phyloP scores from a whole-genome alignment of 2,113 vertebrate genomes.

The Nothobranchius kuhntae region DNA sequence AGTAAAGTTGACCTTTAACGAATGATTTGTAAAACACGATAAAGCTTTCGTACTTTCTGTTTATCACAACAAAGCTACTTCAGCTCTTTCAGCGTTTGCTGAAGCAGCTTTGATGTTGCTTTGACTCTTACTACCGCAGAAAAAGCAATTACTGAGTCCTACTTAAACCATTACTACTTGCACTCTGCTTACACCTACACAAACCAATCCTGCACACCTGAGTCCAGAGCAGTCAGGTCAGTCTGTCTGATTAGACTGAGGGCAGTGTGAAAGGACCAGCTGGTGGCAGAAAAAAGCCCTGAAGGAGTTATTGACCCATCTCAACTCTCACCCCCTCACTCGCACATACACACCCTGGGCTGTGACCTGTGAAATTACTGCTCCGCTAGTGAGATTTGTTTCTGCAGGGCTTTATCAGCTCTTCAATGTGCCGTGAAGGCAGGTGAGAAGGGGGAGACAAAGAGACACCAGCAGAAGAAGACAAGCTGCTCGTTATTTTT shows the following conservation, averaged over 20 bases:
- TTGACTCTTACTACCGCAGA: neutral
- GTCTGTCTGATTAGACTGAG: slow-evolving; percentile 64
- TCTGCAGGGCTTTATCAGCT: slow-evolving; percentile 72
- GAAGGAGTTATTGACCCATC: slow-evolving; percentile 75
- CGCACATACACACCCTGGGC: slow-evolving; percentile 50
- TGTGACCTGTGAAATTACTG: slow-evolving; percentile 80
- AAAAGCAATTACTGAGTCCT: slow-evolving; percentile 18
- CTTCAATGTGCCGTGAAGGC: slow-evolving; percentile 70
- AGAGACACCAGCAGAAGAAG: slow-evolving; percentile 13
- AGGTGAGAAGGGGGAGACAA: slow-evolving; percentile 48
- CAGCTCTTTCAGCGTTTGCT: slow-evolving; percentile 8
- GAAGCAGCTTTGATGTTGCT: neutral
- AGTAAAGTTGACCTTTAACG: no score
- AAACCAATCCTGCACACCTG: slow-evolving; percentile 63
- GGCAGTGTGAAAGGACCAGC: slow-evolving; percentile 71
- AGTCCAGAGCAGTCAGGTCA: slow-evolving; percentile 65
- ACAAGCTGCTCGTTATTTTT: slow-evolving; percentile 7
- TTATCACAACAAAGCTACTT: neutral
- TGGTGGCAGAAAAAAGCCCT: slow-evolving; percentile 66
- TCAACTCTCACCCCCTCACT: slow-evolving; percentile 66
- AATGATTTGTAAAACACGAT: neutral
- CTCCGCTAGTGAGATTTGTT: slow-evolving; percentile 70
- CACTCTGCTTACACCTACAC: slow-evolving; percentile 31
- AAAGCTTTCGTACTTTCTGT: neutral
- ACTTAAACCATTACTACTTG: slow-evolving; percentile 16